Evolutionary conservation across 1,140 invertebrate species (phyloP).

Genomic region (Battus philenor): DNA sequence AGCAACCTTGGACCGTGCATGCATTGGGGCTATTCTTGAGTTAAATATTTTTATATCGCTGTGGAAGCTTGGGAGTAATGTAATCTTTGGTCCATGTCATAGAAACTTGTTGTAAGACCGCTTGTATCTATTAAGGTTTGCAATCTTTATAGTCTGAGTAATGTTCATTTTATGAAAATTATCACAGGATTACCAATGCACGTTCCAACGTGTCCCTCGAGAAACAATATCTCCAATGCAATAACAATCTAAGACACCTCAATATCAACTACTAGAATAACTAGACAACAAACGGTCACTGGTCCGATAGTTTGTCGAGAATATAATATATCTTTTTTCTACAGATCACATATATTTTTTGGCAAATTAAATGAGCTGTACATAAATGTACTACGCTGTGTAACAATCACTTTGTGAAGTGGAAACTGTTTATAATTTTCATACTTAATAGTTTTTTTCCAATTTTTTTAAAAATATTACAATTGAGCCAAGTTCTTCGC

Average conservation of each 20-base stretch:
- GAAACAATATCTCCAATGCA: constrained; percentile 46
- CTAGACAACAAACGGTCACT: constrained; percentile 65
- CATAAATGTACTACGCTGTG: constrained; percentile 20
- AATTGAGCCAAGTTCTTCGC: constrained; percentile 13
- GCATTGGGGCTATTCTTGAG: constrained; percentile 1
- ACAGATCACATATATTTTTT: constrained; percentile 67
- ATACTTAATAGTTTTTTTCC: neutral
- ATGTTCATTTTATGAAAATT: constrained; percentile 5
- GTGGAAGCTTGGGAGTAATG: constrained; percentile 9
- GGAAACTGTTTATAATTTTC: no score
- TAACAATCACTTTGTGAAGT: neutral
- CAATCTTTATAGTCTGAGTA: constrained; percentile 1
- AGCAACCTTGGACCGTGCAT: constrained; percentile 22
- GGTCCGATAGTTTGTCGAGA: constrained; percentile 59
- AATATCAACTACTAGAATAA: constrained; percentile 60
- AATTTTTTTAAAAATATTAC: constrained; percentile 7
- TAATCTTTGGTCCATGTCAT: constrained; percentile 29
- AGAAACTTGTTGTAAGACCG: constrained; percentile 18
- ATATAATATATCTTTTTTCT: constrained; percentile 44
- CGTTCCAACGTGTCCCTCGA: constrained; percentile 31
- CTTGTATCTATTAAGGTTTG: neutral
- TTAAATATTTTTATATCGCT: constrained; percentile 15
- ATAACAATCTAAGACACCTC: constrained; percentile 67
- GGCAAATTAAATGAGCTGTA: constrained; percentile 62
- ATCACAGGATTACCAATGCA: neutral